These are phyloP conservation scores for Cynodonichthys magdalenae DNA, from an alignment of 2,797 vertebrate species.

Conservation along the genomic window DNA sequence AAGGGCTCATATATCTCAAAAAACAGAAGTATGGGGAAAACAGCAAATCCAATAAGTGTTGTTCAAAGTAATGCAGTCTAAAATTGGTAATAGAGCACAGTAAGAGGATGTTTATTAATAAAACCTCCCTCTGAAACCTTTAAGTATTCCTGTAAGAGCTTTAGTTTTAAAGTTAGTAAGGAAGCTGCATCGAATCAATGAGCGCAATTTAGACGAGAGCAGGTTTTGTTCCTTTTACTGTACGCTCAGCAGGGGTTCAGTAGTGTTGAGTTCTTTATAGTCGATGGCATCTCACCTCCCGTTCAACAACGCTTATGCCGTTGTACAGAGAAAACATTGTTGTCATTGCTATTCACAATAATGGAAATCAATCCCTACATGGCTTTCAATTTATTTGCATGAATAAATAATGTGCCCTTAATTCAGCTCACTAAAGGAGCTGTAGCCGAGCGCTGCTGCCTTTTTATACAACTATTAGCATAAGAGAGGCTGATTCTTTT, in stretches of 20 bases:
- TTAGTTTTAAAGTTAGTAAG: constrained; percentile 19
- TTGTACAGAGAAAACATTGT: constrained; percentile 54
- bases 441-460: constrained; percentile 39
- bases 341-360: constrained; percentile 73
- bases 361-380: constrained; percentile 81
- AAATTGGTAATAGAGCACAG: constrained; percentile 12
- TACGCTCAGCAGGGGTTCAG: constrained; percentile 18
- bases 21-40: constrained; percentile 11
- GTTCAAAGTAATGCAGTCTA: constrained; percentile 13
- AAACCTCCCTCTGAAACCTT: constrained; percentile 18
- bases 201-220: constrained; percentile 18
- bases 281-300: constrained; percentile 55
- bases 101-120: constrained; percentile 21
- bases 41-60: constrained; percentile 18
- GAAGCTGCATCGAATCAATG: constrained; percentile 30
- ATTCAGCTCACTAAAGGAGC: constrained; percentile 72
- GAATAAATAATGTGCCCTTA: constrained; percentile 79
- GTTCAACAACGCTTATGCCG: constrained; percentile 47
- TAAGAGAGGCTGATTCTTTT: constrained; percentile 77
- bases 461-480: constrained; percentile 76
- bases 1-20: constrained; percentile 20
- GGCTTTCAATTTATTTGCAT: constrained; percentile 82
- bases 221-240: constrained; percentile 24
- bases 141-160: constrained; percentile 16
- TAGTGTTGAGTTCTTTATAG: constrained; percentile 32